Base-by-base conservation (phyloP, 2,888 invertebrate species). In the Thymelicus acteon region DNA sequence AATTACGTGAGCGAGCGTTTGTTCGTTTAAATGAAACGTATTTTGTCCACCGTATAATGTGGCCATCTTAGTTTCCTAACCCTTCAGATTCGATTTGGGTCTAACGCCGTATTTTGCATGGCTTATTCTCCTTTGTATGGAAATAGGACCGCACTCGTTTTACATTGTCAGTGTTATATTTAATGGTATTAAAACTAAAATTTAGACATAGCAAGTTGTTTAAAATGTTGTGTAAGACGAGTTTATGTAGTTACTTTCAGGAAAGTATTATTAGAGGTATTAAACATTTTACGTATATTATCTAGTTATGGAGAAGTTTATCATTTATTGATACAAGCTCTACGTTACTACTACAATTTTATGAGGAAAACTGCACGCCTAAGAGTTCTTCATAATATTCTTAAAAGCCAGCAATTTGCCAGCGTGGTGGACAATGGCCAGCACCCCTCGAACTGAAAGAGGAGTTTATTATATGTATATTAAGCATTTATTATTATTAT, bases 1-100 rank as follows among this genome's bases (percentile, higher is more conserved):
- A 90, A 91, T 90, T 86, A 82, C 77, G 77, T 79, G 78, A 77
- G 76, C 64, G 63, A 69, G 76, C 75, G 77, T 79, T 79, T 77
- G 77, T 80, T 74, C 79, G 74, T 74, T 80, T 80, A 78, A 80
- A 80, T 75, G 75, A 76, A 72, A 74, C 72, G 73, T 72, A 74
- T 77, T 76, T 75, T 67, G 75, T 72, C 72, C 75, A 75, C 75
- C 76, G 74, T 79, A 79, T 78, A 75, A 78, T 79, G 73, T 74
- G 72, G 74, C 75, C 64, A n/a, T 68, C 68, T 62, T 44, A 68
- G 62, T 70, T 67, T 54, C 68, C 68, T 47, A 44, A 49, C 61
- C 61, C 47, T 61, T 61, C 61, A 44, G 40, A 65, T 65, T 60
- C 44, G 60, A 70, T 76, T 70, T 72, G 62, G 40, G 60, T 70